Evolutionary conservation across 2,888 invertebrate genomes (phyloP), one percentile per base, ranked within the genome.

Genomic region (Hipparchia semele): DNA sequence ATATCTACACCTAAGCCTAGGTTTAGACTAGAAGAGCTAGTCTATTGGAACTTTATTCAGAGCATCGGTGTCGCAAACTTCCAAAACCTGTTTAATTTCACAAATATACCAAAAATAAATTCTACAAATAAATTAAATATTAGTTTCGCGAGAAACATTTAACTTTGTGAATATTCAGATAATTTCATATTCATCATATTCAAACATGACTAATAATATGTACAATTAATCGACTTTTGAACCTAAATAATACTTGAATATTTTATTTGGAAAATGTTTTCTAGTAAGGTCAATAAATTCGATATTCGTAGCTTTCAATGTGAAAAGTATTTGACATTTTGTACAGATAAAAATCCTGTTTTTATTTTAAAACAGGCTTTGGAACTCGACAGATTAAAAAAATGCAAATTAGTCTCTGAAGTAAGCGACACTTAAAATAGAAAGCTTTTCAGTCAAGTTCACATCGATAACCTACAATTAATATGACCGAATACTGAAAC

Each of bases 1-100:
- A 88, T 92, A 92, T 91, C 91, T 92, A 92, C 91, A 92, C 87
- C 85, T 90, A 89, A 85, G 79, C 83, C 87, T 89, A 89, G 80
- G 74, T 73, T 80, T 77, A 80, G 79, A 81, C 79, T 80, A 80
- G 81, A 80, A 76, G 68, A 70, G 80, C 86, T 89, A 90, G 90
- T 88, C 87, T 83, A 85, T 83, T 83, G 87, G 89, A 90, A 90
- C 89, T 85, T 86, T 79, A 81, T 84, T 79, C 74, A 79, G 77
- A 79, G 79, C 74, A 64, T 74, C 69, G 53, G 70, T 70, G 65
- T 71, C 73, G 62, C 65, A 68, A 70, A 69, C 73, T 76, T 70
- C 68, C 53, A 72, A 75, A 77, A 65, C 73, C 75, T 68, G 64
- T 56, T 68, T 56, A 49, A 39, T 60, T 10, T 33, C 23, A 6